These are phyloP conservation scores for Phylloscopus whistleri DNA, from an alignment of 2,113 vertebrate species.

Conservation along the genomic window DNA sequence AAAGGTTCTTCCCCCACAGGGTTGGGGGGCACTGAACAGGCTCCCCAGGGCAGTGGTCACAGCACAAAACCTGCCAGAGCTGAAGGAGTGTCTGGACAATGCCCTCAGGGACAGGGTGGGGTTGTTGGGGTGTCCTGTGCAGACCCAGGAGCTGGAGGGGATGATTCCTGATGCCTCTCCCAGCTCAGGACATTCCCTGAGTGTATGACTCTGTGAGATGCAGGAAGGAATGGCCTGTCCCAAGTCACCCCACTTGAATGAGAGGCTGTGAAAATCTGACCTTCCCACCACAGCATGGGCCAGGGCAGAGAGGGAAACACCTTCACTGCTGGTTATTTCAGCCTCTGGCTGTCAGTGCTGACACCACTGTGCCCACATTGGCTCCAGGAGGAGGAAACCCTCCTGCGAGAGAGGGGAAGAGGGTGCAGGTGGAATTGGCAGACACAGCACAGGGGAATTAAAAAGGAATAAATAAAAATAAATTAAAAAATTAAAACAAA, in stretches of 20 bases:
- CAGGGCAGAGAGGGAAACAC: background rate
- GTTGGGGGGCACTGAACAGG: background rate
- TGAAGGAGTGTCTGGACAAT: background rate
- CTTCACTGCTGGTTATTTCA: background rate
- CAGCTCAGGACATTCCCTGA: background rate
- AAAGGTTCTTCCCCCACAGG: background rate
- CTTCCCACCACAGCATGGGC: background rate
- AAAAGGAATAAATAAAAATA: no score
- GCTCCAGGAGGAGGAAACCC: background rate
- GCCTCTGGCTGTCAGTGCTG: background rate
- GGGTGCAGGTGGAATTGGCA: background rate
- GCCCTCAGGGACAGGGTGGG: background rate
- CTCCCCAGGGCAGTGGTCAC: no score
- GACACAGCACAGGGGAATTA: background rate
- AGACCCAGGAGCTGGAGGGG: background rate
- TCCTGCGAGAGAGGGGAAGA: background rate
- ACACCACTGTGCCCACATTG: background rate
- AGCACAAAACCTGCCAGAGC: background rate
- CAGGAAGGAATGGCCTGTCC: background rate
- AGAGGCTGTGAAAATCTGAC: background rate
- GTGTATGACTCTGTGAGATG: background rate
- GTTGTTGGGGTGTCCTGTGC: background rate
- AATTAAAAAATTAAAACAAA: no score
- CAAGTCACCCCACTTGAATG: background rate
- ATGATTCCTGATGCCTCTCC: background rate